A percentile compares a stretch with the other conserved stretches of the same genome.
These are phyloP conservation scores for Gymnoscopelus microlampas DNA, from an alignment of 2,797 vertebrate genomes.

Conservation along the genomic window DNA sequence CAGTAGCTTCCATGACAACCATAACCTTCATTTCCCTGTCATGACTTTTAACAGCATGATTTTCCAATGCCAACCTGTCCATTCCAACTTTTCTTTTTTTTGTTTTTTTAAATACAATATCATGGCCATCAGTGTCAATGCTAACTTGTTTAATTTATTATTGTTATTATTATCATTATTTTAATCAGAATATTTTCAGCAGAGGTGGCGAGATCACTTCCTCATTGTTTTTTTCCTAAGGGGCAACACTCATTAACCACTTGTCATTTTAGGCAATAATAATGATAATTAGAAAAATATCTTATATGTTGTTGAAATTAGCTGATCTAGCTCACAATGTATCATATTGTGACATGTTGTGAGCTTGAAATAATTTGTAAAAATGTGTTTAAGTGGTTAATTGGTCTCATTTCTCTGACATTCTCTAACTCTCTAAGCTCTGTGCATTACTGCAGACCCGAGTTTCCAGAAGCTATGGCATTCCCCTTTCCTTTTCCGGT, in stretches of 20 bases:
- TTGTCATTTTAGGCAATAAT: no score
- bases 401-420: conserved; percentile 65
- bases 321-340: no score
- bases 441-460: no score
- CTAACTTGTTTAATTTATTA: no score
- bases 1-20: not conserved
- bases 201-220: conserved; percentile 37
- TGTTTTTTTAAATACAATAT: conserved; percentile 47
- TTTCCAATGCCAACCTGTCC: conserved; percentile 46
- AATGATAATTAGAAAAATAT: no score
- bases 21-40: conserved; percentile 44
- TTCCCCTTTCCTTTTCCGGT: no score
- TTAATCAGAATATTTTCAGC: conserved; percentile 30
- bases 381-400: not conserved
- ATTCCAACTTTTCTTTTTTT: conserved; percentile 60
- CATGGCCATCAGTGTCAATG: conserved; percentile 15
- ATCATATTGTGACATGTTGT: no score
- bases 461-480: no score
- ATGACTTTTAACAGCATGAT: conserved; percentile 53
- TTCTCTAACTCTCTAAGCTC: conserved; percentile 42
- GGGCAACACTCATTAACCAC: not conserved
- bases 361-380: no score
- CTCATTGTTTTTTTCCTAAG: conserved; percentile 22
- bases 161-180: conserved; percentile 31
- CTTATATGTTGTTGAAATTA: no score